Evolutionary conservation across 2,888 invertebrate species (phyloP), one percentile per base, ranked within the genome.

Genomic region (Caenorhabditis doughertyi): DNA sequence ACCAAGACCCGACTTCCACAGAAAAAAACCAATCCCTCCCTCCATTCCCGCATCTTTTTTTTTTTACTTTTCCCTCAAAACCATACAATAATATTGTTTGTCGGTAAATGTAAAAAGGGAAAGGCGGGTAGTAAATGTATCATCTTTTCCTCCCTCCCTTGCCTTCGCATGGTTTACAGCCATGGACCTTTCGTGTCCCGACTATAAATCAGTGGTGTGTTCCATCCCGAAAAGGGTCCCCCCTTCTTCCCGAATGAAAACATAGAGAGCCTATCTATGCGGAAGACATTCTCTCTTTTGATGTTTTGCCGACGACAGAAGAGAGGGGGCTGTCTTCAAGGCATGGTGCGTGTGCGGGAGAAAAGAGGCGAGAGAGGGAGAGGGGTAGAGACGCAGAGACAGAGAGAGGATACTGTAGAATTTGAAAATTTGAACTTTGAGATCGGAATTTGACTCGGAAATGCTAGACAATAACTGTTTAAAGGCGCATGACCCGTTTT

Each of bases 121-220:
- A 5, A 58, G 3, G 29, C 49, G 47, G 56, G 74, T 67, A 76
- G 74, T 76, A 67, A 76, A 76, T 76, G 74, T 58, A 76, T 76
- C 74, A 76, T 76, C 58, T 67, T 73, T 73, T 42, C 56, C 56
- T 32, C 23, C 55, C 23, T 27, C 47, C 18, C 27, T 42, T 42
- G 35, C 18, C 65, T n/a, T n/a, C n/a, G n/a, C n/a, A n/a, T n/a
- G n/a, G n/a, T 67, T 76, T 76, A 76, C 74, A 76, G 74, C 74
- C 74, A 67, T 76, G 47, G 23, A 29, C 64, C 64, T 47, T 18
- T 47, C 18, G 44, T 47, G 44, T 47, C n/a, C n/a, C 44, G 44
- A 47, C 44, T 47, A 47, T 47, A 47, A 47, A 47, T 70, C 56
- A 70, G 47, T 47, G 68, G n/a, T n/a, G n/a, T n/a, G n/a, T n/a